Conservation (phyloP, 2,113 vertebrate species). For the Pachyramphus minor region DNA sequence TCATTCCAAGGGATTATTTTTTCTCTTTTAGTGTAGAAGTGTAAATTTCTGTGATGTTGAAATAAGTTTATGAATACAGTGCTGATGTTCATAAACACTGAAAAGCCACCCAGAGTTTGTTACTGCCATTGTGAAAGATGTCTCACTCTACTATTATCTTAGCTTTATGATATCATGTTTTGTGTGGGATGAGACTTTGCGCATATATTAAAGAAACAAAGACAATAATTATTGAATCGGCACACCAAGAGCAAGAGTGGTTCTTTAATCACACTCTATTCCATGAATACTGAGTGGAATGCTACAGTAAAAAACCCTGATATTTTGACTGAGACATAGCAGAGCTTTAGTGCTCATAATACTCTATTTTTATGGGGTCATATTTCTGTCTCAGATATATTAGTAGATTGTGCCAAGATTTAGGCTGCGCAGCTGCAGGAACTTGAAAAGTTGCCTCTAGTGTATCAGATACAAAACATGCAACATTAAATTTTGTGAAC, state of each 20-base stretch:
- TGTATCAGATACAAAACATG: slow-evolving; percentile 47
- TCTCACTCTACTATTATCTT: slow-evolving; percentile 31
- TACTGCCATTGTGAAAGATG: slow-evolving; percentile 48
- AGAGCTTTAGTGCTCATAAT: slow-evolving; percentile 49
- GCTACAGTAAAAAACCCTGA: slow-evolving; percentile 51
- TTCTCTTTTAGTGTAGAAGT: background rate
- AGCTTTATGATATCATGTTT: slow-evolving; percentile 53
- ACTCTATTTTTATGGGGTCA: slow-evolving; percentile 52
- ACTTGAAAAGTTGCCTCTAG: slow-evolving; percentile 62
- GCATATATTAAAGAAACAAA: slow-evolving; percentile 62
- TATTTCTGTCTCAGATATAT: slow-evolving; percentile 65
- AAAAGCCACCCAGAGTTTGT: slow-evolving; percentile 6
- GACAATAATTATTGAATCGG: slow-evolving; percentile 63
- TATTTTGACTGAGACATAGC: slow-evolving; percentile 62
- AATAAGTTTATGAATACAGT: background rate
- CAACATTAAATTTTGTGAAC: slow-evolving; percentile 61
- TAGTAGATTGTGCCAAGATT: slow-evolving; percentile 65
- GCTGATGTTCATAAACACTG: slow-evolving; percentile 4
- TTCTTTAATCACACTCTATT: slow-evolving; percentile 62
- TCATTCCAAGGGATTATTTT: background rate
- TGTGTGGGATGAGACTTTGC: slow-evolving; percentile 21
- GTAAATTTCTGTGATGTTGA: background rate
- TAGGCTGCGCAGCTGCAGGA: slow-evolving; percentile 51
- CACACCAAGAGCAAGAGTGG: slow-evolving; percentile 22
- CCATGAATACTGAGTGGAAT: slow-evolving; percentile 62